phyloP scores from a whole-genome alignment of 2,888 invertebrate genomes.

The Gymnocheta viridis region DNA sequence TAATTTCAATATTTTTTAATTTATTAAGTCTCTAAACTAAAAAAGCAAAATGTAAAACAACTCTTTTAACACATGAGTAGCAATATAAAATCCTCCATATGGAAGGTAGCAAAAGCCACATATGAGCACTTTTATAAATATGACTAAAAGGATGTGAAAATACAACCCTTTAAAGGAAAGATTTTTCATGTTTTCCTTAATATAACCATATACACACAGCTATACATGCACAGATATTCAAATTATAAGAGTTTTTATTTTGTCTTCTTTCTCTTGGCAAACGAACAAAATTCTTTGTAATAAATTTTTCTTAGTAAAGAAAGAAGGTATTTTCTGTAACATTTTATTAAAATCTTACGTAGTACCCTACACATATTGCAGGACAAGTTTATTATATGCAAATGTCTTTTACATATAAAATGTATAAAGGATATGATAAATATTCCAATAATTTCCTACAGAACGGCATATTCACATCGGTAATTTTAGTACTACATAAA shows the following conservation, averaged over 20 bases:
- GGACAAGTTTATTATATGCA: neutral
- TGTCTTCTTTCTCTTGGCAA: neutral
- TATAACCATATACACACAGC: neutral
- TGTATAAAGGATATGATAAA: too few relatives aligned
- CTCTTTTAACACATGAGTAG: conserved; percentile 36
- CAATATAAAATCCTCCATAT: conserved; percentile 12
- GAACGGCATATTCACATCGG: too few relatives aligned
- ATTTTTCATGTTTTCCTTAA: conserved; percentile 67
- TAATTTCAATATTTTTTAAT: conserved; percentile 62
- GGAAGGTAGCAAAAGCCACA: conserved; percentile 1
- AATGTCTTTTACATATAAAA: neutral
- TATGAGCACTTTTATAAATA: neutral
- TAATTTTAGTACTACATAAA: too few relatives aligned
- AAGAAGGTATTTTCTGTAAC: conserved; percentile 10
- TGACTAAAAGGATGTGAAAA: conserved; percentile 45
- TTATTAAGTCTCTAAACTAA: conserved; percentile 61
- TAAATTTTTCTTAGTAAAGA: conserved; percentile 4
- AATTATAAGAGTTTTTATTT: neutral
- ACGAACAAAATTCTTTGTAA: conserved; percentile 10
- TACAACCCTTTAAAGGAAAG: conserved; percentile 71
- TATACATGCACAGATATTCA: neutral
- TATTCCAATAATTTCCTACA: too few relatives aligned
- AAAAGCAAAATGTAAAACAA: conserved; percentile 17
- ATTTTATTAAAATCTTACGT: neutral
- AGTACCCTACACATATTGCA: conserved; percentile 4